Conservation (phyloP, 2,797 vertebrate genomes). For the Myotis findleyi region DNA sequence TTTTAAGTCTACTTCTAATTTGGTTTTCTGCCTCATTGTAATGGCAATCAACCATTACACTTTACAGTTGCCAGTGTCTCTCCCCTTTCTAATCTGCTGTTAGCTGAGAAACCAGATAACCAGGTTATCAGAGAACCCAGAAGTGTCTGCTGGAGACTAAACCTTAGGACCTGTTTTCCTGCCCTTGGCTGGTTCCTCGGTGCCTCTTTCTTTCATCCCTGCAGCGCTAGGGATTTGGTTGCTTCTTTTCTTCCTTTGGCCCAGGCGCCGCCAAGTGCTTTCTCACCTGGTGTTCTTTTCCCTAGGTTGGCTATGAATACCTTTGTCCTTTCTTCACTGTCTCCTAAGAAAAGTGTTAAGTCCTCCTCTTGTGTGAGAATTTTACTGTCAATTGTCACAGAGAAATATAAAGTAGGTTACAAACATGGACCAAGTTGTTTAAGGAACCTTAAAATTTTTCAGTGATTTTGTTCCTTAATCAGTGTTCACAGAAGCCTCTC, state of each 20-base stretch:
- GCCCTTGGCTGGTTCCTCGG: constrained; percentile 10
- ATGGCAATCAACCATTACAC: constrained; percentile 34
- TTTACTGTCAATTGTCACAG: background rate
- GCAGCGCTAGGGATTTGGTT: background rate
- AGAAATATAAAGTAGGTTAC: constrained; percentile 9
- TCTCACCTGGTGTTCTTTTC: constrained; percentile 30
- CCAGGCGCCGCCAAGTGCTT: background rate
- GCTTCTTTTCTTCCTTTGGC: constrained; percentile 7
- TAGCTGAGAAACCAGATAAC: constrained; percentile 69
- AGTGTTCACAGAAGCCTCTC: background rate
- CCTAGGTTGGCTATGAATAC: background rate
- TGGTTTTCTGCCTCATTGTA: background rate
- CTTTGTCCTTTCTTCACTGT: constrained; percentile 38
- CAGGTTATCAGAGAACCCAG: constrained; percentile 65
- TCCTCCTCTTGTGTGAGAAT: background rate
- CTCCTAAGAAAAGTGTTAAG: background rate
- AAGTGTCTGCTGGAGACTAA: constrained; percentile 1
- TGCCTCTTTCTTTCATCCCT: constrained; percentile 22
- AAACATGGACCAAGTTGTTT: background rate
- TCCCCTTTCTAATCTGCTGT: constrained; percentile 33
- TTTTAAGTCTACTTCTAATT: constrained; percentile 39
- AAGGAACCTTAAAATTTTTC: constrained; percentile 6
- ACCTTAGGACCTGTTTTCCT: constrained; percentile 29
- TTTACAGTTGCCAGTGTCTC: background rate
- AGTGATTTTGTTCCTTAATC: constrained; percentile 19